Evolutionary conservation across 2,888 invertebrate species (phyloP).

Genomic region (Drosophila siamana): DNA sequence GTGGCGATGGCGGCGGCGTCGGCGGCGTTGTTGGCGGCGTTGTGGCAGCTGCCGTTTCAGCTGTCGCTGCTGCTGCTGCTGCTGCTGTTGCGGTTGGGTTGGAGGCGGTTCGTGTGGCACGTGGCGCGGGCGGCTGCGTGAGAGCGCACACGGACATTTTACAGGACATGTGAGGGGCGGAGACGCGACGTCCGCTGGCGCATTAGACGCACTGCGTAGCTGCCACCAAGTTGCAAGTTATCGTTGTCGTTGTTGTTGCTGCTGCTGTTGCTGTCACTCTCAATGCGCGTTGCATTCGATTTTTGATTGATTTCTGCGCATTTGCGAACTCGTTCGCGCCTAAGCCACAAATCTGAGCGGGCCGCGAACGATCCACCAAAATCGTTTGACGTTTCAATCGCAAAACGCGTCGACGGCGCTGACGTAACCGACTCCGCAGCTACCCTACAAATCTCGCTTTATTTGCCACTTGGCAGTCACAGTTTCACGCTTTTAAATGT

Average conservation of each 20-base stretch:
- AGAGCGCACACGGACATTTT: conserved; percentile 85
- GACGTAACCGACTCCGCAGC: background rate
- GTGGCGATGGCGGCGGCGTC: conserved; percentile 71
- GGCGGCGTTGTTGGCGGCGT: conserved; percentile 34
- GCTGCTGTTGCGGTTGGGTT: conserved; percentile 4
- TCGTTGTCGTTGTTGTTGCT: conserved; percentile 3
- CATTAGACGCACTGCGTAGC: conserved; percentile 48
- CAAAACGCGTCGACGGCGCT: background rate
- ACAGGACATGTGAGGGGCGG: conserved; percentile 62
- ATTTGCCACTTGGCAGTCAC: too few relatives aligned
- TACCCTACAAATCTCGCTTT: conserved; percentile 12
- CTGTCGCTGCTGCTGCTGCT: too few relatives aligned
- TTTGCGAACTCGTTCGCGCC: conserved; percentile 63
- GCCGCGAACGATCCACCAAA: conserved; percentile 16
- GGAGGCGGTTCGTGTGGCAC: conserved; percentile 35
- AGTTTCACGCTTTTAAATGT: too few relatives aligned
- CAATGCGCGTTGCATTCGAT: conserved; percentile 21
- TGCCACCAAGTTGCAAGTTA: conserved; percentile 6
- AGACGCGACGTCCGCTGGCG: conserved; percentile 31
- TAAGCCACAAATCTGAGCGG: conserved; percentile 40
- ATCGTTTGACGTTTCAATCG: conserved; percentile 9
- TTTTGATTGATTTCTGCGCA: conserved; percentile 56
- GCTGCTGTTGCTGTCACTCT: conserved; percentile 5
- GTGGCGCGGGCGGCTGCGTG: conserved; percentile 54
- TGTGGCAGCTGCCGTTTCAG: too few relatives aligned